Percentiles rank a stretch among this genome's conserved stretches.
These are phyloP conservation scores for Teleogryllus occipitalis DNA, from an alignment of 1,140 invertebrate species.

Conservation along the genomic window DNA sequence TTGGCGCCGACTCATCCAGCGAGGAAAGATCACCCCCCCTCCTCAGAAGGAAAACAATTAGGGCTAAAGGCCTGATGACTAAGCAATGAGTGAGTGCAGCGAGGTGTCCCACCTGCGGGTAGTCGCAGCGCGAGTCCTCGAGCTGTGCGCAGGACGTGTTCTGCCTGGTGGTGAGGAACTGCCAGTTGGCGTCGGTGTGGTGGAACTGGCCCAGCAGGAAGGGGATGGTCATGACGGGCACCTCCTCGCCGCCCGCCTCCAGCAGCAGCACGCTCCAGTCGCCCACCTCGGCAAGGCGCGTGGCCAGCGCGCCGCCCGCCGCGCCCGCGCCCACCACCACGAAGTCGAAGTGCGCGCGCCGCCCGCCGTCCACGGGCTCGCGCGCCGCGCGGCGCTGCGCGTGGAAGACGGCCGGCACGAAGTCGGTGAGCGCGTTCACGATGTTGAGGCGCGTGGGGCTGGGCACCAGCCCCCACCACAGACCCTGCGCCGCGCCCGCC, in stretches of 20 bases:
- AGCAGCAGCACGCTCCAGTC: constrained; percentile 47
- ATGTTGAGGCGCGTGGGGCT: not conserved
- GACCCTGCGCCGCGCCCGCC: too few species aligned
- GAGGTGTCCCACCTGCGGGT: not conserved
- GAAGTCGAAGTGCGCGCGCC: constrained; percentile 41
- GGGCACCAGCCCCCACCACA: not conserved
- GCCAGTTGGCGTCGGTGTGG: constrained; percentile 25
- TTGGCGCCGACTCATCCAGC: too few species aligned
- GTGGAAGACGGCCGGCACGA: not conserved
- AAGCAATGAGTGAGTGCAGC: too few species aligned
- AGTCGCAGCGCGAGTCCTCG: not conserved
- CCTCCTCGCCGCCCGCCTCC: constrained; percentile 46
- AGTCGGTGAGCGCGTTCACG: not conserved
- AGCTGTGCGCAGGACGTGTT: not conserved
- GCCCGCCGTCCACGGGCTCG: not conserved
- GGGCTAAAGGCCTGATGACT: too few species aligned
- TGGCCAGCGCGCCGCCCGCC: constrained; percentile 55
- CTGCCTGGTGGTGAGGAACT: not conserved
- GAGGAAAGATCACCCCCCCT: too few species aligned
- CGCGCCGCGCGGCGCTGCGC: not conserved
- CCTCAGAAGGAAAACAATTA: too few species aligned
- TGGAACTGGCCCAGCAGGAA: constrained; percentile 24
- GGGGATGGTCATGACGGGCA: constrained; percentile 40
- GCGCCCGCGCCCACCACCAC: constrained; percentile 51
- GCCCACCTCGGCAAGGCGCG: constrained; percentile 42